Evolutionary conservation across 2,797 vertebrate species (phyloP).

Genomic region (Acestrorhynchus altus): DNA sequence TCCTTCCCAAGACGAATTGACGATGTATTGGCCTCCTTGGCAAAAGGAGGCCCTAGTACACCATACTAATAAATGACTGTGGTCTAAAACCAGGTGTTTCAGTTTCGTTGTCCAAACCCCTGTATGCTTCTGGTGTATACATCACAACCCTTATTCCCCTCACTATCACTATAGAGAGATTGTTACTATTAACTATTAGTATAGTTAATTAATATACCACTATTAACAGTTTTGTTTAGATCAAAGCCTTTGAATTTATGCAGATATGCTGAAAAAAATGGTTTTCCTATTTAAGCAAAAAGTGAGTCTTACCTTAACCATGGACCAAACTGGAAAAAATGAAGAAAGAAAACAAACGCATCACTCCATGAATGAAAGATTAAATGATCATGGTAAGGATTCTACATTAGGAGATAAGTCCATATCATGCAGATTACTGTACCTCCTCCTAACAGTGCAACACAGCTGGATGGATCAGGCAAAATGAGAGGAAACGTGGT

Average conservation of each 20-base stretch:
- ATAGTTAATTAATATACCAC: too few relatives aligned
- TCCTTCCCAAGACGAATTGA: too few relatives aligned
- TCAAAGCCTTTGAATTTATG: too few relatives aligned
- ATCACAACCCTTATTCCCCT: too few relatives aligned
- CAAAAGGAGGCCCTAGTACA: too few relatives aligned
- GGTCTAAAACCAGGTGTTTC: too few relatives aligned
- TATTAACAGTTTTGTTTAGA: too few relatives aligned
- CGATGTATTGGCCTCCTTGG: too few relatives aligned
- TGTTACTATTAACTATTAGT: too few relatives aligned
- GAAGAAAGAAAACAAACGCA: neutral
- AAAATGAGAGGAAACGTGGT: slow-evolving; percentile 47
- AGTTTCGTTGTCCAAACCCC: too few relatives aligned
- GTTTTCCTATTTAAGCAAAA: neutral
- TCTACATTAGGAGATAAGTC: neutral
- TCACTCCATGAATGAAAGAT: neutral
- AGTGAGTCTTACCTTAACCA: slow-evolving; percentile 31
- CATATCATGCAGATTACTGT: neutral
- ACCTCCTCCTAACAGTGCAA: neutral
- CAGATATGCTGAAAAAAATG: neutral
- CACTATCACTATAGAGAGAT: neutral
- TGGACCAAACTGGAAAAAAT: neutral
- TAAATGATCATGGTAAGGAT: neutral
- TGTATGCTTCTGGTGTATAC: too few relatives aligned
- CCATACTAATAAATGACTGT: too few relatives aligned
- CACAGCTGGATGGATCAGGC: slow-evolving; percentile 46